Percentiles rank a stretch among this genome's conserved stretches.
phyloP scores from a whole-genome alignment of 2,113 vertebrate genomes.

The Xiphophorus couchianus region DNA sequence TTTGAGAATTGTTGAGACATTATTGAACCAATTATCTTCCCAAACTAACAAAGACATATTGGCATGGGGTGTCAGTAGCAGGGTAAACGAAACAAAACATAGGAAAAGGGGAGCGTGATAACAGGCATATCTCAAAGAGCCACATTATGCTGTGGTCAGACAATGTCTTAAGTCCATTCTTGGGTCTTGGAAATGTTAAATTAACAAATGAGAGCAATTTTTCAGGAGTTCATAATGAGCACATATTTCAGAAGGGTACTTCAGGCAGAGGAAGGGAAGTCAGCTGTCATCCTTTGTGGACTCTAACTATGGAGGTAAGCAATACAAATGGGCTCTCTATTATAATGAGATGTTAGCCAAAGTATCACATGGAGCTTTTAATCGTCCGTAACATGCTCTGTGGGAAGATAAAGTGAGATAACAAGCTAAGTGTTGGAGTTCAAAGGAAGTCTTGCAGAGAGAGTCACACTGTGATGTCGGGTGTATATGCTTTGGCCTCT shows the following conservation, averaged over 20 bases:
- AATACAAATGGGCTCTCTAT: conserved; percentile 76
- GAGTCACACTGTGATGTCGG: conserved; percentile 44
- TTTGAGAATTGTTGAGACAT: conserved; percentile 23
- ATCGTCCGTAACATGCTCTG: conserved; percentile 76
- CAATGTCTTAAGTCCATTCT: conserved; percentile 46
- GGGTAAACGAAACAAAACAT: conserved; percentile 22
- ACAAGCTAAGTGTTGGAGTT: conserved; percentile 77
- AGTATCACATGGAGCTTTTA: conserved; percentile 79
- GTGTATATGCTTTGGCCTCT: conserved; percentile 24
- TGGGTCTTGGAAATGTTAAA: conserved; percentile 61
- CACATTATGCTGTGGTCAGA: conserved; percentile 58
- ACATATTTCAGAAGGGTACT: conserved; percentile 64
- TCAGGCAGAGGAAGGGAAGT: conserved; percentile 71
- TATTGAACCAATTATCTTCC: conserved; percentile 42
- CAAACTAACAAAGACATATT: conserved; percentile 33
- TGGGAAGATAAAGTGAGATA: conserved; percentile 77
- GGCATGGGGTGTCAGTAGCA: conserved; percentile 21
- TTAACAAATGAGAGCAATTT: conserved; percentile 71
- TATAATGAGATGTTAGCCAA: conserved; percentile 76
- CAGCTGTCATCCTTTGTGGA: conserved; percentile 76
- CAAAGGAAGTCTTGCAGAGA: conserved; percentile 61
- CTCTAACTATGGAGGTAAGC: conserved; percentile 72
- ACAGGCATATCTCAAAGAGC: conserved; percentile 43
- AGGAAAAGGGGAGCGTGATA: conserved; percentile 24
- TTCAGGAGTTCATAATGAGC: conserved; percentile 72